phyloP scores from a whole-genome alignment of 2,113 vertebrate genomes.

The Oreocharis arfaki region DNA sequence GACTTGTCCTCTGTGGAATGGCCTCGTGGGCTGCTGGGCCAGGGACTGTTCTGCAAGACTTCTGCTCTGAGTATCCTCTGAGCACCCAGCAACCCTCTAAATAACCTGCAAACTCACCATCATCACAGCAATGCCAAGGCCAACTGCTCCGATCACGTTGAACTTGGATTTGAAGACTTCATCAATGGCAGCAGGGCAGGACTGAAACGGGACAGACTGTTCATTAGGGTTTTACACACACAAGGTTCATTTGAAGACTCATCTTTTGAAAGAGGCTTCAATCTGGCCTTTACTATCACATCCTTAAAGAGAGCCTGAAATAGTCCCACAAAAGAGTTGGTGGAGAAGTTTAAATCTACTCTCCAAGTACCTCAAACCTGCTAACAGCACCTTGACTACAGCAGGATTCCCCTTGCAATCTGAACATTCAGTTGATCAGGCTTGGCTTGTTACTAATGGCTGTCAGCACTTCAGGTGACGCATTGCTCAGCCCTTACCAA shows the following conservation, averaged over 20 bases:
- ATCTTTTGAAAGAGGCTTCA: not conserved
- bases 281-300: not conserved
- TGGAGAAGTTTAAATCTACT: not conserved
- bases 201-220: slow-evolving; percentile 61
- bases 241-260: not conserved
- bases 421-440: not conserved
- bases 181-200: slow-evolving; percentile 79
- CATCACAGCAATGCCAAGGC: slow-evolving; percentile 83
- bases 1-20: not conserved
- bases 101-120: slow-evolving; percentile 77
- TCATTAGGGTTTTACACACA: not conserved
- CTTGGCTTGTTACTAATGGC: not conserved
- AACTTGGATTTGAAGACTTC: slow-evolving; percentile 85
- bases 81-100: not conserved
- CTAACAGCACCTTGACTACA: not conserved
- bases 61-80: not conserved
- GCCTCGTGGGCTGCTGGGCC: not conserved
- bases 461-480: not conserved
- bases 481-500: not conserved
- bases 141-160: slow-evolving; percentile 86
- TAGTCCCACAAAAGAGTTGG: not conserved
- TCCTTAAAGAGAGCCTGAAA: not conserved
- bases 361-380: not conserved
- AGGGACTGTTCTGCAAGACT: not conserved
- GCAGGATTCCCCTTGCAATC: not conserved